Conservation (phyloP, 2,888 invertebrate genomes). For the Pachydiplax longipennis region DNA sequence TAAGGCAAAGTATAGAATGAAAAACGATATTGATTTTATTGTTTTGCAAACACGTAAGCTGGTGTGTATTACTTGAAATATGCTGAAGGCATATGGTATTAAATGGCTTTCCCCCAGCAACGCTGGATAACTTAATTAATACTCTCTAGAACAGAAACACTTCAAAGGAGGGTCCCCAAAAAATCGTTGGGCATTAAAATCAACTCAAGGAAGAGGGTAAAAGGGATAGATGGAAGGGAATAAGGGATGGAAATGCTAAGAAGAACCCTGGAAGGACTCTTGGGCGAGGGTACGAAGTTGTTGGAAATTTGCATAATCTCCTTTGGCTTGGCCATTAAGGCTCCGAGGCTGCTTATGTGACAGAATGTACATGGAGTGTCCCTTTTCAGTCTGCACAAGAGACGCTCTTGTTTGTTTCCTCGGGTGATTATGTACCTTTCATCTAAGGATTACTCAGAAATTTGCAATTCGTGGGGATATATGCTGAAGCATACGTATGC, state of each 20-base stretch:
- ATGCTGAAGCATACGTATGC: not conserved
- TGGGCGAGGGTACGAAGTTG: not conserved
- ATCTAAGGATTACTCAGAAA: not conserved
- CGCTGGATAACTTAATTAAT: too few relatives aligned
- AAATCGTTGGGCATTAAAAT: too few relatives aligned
- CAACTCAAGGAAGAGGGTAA: not conserved
- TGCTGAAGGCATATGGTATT: too few relatives aligned
- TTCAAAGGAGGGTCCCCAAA: too few relatives aligned
- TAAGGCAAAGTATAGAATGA: too few relatives aligned
- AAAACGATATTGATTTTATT: too few relatives aligned
- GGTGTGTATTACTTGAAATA: too few relatives aligned
- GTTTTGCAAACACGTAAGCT: too few relatives aligned
- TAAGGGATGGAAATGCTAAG: not conserved
- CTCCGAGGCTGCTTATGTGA: constrained; percentile 19
- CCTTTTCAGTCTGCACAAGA: not conserved
- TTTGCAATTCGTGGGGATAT: not conserved
- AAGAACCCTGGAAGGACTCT: not conserved
- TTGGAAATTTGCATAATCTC: constrained; percentile 32
- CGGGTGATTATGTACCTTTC: not conserved
- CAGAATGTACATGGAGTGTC: not conserved
- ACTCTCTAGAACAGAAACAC: too few relatives aligned
- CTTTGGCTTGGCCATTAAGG: constrained; percentile 41
- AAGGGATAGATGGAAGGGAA: not conserved
- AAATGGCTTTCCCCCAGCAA: too few relatives aligned
- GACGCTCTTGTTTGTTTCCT: not conserved